Evolutionary conservation across 2,113 vertebrate species (phyloP), one percentile per base, ranked within the genome.

Genomic region (Brienomyrus longianalis): DNA sequence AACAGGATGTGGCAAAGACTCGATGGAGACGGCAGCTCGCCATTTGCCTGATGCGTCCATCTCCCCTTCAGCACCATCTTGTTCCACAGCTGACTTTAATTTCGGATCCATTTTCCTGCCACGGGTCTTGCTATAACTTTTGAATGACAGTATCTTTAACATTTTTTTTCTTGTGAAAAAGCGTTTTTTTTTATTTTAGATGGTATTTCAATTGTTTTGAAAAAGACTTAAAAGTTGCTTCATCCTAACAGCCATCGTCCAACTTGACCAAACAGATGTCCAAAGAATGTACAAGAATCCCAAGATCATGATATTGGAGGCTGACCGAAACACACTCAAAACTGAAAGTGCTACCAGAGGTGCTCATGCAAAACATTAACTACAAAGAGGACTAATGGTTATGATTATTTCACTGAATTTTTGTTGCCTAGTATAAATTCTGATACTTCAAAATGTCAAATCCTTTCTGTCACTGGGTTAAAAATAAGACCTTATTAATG

Each of bases 1-100:
- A 50, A 85, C 15, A 83, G 80, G 89, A 85, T 59, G 89, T 85
- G 31, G 3, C 62, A 50, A 89, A 85, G 77, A 39, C 31, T 10
- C 19, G 11, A n/a, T 5, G 17, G 15, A 62, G 80, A 84, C 23
- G 0, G 9, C n/a, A 27, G n/a, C 59, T 27, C 8, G 9, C 59
- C 59, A 27, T 27, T n/a, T 66, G 59, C 59, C 23, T 66, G 62
- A 59, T n/a, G 35, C n/a, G 1, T 80, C 74, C 35, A 43, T 35
- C 35, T 80, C 35, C 35, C 35, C 31, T 43, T 80, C 5, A 19
- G n/a, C 13, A 80, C 4, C 74, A 80, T 80, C 74, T 80, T 19
- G 4, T 15, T 19, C 74, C 74, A 77, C 35, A 43, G 13, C 35
- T 43, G 74, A 80, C 35, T 80, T 80, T 7, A 80, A 43, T 80